phyloP scores from a whole-genome alignment of 2,888 invertebrate genomes.

The Alentia gelatinosa region DNA sequence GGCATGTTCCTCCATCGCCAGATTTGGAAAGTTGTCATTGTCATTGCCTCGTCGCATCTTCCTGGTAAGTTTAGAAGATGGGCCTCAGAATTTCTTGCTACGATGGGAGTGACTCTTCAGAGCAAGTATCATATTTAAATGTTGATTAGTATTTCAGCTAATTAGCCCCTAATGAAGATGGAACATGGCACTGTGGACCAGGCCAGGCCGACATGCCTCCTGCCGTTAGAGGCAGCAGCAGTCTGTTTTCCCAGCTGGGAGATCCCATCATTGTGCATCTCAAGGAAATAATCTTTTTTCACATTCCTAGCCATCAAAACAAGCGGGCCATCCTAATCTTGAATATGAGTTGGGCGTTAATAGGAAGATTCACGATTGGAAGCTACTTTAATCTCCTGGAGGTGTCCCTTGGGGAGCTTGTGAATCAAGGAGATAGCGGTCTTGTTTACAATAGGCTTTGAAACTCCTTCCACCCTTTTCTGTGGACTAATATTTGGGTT shows the following conservation, averaged over 20 bases:
- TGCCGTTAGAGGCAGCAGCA: neutral
- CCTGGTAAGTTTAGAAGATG: neutral
- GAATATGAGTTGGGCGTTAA: neutral
- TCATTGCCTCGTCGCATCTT: neutral
- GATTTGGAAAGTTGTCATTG: neutral
- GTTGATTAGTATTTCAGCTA: slow-evolving; percentile 33
- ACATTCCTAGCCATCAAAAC: neutral
- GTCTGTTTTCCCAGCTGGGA: neutral
- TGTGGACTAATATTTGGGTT: neutral
- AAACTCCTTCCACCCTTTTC: neutral
- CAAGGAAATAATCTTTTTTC: neutral
- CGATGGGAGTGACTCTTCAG: neutral
- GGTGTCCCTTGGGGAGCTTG: neutral
- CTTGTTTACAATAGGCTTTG: neutral
- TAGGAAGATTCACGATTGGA: neutral
- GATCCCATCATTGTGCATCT: neutral
- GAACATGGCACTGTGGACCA: neutral
- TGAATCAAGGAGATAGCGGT: neutral
- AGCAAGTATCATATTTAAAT: slow-evolving; percentile 40
- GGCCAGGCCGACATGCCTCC: neutral
- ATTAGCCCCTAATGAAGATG: slow-evolving; percentile 18
- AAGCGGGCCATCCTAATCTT: neutral
- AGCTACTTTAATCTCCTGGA: neutral
- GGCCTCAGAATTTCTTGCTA: neutral
- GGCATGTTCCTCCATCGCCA: neutral